Conservation (phyloP, 2,113 vertebrate species). For the Poeciliopsis retropinna region DNA sequence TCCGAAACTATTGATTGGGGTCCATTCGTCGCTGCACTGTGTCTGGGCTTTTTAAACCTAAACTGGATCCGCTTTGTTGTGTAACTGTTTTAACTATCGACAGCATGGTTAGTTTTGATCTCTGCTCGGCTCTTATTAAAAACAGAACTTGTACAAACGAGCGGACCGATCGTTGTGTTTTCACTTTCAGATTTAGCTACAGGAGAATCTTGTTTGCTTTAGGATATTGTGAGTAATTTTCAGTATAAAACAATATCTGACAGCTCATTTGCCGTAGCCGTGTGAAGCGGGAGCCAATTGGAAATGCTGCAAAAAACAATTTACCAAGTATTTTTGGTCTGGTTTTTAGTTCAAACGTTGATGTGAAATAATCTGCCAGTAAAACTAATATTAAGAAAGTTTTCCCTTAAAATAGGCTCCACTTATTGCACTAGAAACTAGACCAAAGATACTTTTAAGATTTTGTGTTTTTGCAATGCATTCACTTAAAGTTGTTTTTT, state of each 20-base stretch:
- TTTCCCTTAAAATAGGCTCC: too few relatives aligned
- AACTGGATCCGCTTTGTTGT: slow-evolving; percentile 3
- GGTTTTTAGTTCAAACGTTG: too few relatives aligned
- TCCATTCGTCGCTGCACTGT: slow-evolving; percentile 16
- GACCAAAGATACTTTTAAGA: too few relatives aligned
- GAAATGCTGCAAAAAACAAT: too few relatives aligned
- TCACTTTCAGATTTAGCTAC: slow-evolving; percentile 1
- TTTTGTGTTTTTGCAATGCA: too few relatives aligned
- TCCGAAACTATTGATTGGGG: not conserved
- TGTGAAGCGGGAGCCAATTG: slow-evolving; percentile 24
- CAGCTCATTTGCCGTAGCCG: slow-evolving; percentile 35
- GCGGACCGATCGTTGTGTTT: slow-evolving; percentile 21
- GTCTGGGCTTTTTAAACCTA: slow-evolving; percentile 7
- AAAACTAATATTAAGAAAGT: too few relatives aligned
- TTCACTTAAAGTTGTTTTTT: too few relatives aligned
- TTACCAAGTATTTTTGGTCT: too few relatives aligned
- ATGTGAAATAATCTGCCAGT: too few relatives aligned
- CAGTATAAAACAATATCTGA: slow-evolving; percentile 61
- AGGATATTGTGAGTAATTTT: slow-evolving; percentile 58
- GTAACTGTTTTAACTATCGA: slow-evolving; percentile 1
- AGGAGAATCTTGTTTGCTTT: slow-evolving; percentile 24
- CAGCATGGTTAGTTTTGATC: slow-evolving; percentile 10
- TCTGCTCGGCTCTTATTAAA: slow-evolving; percentile 11
- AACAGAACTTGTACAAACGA: slow-evolving; percentile 26
- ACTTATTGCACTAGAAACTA: too few relatives aligned